A percentile compares a stretch with the other conserved stretches of the same genome.
Conservation (phyloP, 2,113 vertebrate genomes). For the Arothron firmamentum region DNA sequence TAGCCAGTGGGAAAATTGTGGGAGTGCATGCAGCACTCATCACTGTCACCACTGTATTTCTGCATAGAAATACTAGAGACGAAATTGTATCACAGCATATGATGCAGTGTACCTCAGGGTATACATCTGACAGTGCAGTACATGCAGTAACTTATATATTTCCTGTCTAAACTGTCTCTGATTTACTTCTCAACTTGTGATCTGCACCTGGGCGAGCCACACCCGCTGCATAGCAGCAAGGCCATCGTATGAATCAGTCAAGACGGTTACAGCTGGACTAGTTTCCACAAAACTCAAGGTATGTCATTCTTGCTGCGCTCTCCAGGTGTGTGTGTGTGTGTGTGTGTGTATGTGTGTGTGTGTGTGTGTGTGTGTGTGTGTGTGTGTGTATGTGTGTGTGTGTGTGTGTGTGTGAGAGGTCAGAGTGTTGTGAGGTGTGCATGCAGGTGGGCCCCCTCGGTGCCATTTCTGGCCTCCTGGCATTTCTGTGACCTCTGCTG, state of each 20-base stretch:
- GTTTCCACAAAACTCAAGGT: constrained; percentile 47
- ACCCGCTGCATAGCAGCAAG: constrained; percentile 52
- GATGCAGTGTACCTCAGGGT: constrained; percentile 14
- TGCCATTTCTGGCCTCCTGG: constrained; percentile 47
- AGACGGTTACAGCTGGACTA: constrained; percentile 27
- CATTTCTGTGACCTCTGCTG: constrained; percentile 52
- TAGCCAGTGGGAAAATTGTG: constrained; percentile 27
- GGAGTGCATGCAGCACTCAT: constrained; percentile 19
- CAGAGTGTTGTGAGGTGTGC: constrained; percentile 19
- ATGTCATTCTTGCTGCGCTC: constrained; percentile 48
- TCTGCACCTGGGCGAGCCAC: constrained; percentile 60
- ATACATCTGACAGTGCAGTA: constrained; percentile 45
- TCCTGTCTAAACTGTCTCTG: constrained; percentile 22
- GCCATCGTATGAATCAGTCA: constrained; percentile 67
- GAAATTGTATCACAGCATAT: constrained; percentile 25
- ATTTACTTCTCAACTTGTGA: constrained; percentile 35
- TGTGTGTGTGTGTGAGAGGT: constrained; percentile 16
- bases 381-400: constrained; percentile 32
- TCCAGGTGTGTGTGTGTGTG: constrained; percentile 42
- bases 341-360: constrained; percentile 31
- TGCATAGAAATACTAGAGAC: constrained; percentile 15
- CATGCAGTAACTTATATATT: constrained; percentile 28
- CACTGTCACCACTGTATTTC: constrained; percentile 47
- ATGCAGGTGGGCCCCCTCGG: constrained; percentile 52
- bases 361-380: constrained; percentile 32